phyloP scores from a whole-genome alignment of 2,113 vertebrate genomes.

The Aegypius monachus region DNA sequence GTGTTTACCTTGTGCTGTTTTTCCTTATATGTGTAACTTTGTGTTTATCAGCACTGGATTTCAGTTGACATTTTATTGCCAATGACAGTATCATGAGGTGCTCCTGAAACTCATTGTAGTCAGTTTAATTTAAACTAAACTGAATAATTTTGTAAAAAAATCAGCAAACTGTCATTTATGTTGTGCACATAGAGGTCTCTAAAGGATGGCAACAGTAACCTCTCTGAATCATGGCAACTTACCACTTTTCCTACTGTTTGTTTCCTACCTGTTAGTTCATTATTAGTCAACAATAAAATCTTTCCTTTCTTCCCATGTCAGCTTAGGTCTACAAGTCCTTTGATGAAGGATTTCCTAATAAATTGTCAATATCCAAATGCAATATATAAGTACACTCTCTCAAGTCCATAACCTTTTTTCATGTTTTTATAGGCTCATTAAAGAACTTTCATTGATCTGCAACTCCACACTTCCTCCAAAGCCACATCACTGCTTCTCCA shows the following conservation, averaged over 20 bases:
- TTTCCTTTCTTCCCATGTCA: neutral
- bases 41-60: neutral
- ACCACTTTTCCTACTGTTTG: neutral
- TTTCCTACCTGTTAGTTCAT: neutral
- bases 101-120: neutral
- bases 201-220: neutral
- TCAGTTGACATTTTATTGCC: neutral
- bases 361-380: neutral
- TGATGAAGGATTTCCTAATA: neutral
- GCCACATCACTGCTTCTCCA: neutral
- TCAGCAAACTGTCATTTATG: neutral
- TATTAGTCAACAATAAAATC: neutral
- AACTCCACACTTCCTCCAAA: neutral
- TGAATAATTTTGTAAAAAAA: neutral
- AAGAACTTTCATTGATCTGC: neutral
- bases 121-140: neutral
- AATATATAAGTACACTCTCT: neutral
- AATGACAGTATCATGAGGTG: neutral
- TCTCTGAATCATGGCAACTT: neutral
- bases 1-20: neutral
- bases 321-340: neutral
- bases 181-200: neutral
- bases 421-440: neutral
- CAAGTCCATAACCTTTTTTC: neutral
- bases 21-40: neutral